A percentile compares a stretch with the other conserved stretches of the same genome.
phyloP scores from a whole-genome alignment of 2,113 vertebrate species.

The Rhinolophus sinicus region DNA sequence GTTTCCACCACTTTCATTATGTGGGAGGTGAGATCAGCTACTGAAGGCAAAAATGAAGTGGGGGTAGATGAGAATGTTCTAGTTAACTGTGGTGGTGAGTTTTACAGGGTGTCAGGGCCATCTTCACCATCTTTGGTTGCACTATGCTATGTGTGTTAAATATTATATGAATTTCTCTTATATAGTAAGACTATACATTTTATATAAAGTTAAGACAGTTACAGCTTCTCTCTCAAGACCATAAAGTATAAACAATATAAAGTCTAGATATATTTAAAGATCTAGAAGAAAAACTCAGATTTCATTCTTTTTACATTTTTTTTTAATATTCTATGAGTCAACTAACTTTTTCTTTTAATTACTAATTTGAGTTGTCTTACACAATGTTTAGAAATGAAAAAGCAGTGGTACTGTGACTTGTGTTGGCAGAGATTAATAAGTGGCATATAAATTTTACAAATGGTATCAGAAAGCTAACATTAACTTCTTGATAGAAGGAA shows the following conservation, averaged over 20 bases:
- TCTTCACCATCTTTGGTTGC: background rate
- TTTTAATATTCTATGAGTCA: background rate
- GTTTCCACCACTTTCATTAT: background rate
- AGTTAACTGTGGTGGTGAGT: background rate
- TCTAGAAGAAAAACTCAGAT: background rate
- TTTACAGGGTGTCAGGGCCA: background rate
- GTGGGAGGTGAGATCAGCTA: background rate
- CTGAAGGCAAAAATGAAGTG: background rate
- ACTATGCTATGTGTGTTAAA: background rate
- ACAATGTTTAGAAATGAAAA: slow-evolving; percentile 22
- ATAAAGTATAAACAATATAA: background rate
- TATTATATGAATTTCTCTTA: background rate
- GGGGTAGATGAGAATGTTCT: background rate
- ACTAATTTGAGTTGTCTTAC: background rate
- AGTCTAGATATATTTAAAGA: background rate
- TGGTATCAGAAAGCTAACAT: background rate
- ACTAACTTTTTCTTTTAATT: background rate
- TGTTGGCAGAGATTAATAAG: background rate
- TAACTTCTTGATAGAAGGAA: background rate
- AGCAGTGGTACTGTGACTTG: background rate
- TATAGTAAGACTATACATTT: background rate
- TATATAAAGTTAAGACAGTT: background rate
- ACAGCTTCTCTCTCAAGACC: background rate
- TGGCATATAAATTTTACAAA: background rate
- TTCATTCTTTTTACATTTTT: background rate